Evolutionary conservation across 2,888 invertebrate species (phyloP).

Genomic region (Cyclophora albipunctata): DNA sequence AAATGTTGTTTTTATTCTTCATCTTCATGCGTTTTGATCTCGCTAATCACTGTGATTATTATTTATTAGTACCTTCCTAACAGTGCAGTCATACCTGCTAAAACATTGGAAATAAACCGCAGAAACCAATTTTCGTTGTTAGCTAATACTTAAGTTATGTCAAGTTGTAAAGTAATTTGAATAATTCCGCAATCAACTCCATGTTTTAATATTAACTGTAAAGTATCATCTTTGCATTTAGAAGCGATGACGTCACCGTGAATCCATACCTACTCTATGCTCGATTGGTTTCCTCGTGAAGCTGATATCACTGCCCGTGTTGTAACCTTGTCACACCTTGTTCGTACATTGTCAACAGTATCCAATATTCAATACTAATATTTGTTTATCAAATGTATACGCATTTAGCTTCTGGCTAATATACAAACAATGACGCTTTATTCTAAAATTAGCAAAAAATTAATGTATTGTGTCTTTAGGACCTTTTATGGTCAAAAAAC

Average conservation of each 20-base stretch:
- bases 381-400: conserved; percentile 11
- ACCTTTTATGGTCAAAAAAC: no score
- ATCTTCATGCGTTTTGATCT: no score
- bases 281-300: conserved; percentile 34
- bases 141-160: no score
- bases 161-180: no score
- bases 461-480: no score
- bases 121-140: not conserved
- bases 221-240: not conserved
- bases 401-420: not conserved
- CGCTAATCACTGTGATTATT: no score
- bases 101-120: not conserved
- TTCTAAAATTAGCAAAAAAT: no score
- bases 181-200: no score
- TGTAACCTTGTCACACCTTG: conserved; percentile 50
- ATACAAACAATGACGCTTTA: not conserved
- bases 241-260: conserved; percentile 9
- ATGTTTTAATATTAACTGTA: no score
- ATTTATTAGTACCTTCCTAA: no score
- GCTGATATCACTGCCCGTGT: conserved; percentile 43
- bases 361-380: conserved; percentile 13
- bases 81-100: no score
- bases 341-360: conserved; percentile 21
- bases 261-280: conserved; percentile 24
- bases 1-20: not conserved